A percentile compares a stretch with the other conserved stretches of the same genome.
Evolutionary conservation across 2,797 vertebrate species (phyloP).

Genomic region (Melanotaenia boesemani): DNA sequence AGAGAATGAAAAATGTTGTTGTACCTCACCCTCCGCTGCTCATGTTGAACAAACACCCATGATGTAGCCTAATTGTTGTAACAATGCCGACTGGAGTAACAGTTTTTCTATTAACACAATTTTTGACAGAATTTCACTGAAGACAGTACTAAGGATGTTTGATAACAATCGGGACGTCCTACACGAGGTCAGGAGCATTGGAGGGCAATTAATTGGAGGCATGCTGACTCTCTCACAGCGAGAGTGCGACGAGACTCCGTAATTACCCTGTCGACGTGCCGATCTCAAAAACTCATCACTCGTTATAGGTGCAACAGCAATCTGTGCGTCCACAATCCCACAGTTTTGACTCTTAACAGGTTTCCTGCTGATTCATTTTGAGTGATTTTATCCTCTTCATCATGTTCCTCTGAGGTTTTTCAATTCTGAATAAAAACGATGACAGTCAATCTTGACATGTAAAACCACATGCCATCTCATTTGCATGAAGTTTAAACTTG

Average conservation of each 20-base stretch:
- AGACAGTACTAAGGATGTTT: slow-evolving; percentile 45
- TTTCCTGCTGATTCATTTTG: slow-evolving; percentile 36
- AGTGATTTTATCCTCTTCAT: slow-evolving; percentile 44
- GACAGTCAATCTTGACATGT: slow-evolving; percentile 7
- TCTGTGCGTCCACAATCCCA: slow-evolving; percentile 38
- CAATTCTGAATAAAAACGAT: slow-evolving; percentile 14
- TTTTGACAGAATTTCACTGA: slow-evolving; percentile 30
- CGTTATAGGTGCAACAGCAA: slow-evolving; percentile 47
- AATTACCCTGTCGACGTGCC: slow-evolving; percentile 56
- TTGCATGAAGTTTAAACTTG: not conserved
- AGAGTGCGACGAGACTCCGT: slow-evolving; percentile 44
- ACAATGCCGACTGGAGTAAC: slow-evolving; percentile 20
- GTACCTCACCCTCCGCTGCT: slow-evolving; percentile 2
- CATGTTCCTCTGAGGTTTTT: slow-evolving; percentile 27
- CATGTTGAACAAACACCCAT: not conserved
- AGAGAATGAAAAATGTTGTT: not conserved
- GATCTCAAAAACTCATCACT: slow-evolving; percentile 40
- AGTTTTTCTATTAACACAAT: slow-evolving; percentile 33
- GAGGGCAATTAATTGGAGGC: slow-evolving; percentile 69
- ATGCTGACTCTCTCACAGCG: slow-evolving; percentile 62
- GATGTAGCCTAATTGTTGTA: slow-evolving; percentile 7
- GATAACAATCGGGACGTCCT: slow-evolving; percentile 56
- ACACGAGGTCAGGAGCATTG: slow-evolving; percentile 59
- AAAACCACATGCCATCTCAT: slow-evolving; percentile 11
- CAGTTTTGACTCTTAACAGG: slow-evolving; percentile 23